These are phyloP conservation scores for Drosophila sturtevanti DNA, from an alignment of 1,140 invertebrate species.

Conservation along the genomic window DNA sequence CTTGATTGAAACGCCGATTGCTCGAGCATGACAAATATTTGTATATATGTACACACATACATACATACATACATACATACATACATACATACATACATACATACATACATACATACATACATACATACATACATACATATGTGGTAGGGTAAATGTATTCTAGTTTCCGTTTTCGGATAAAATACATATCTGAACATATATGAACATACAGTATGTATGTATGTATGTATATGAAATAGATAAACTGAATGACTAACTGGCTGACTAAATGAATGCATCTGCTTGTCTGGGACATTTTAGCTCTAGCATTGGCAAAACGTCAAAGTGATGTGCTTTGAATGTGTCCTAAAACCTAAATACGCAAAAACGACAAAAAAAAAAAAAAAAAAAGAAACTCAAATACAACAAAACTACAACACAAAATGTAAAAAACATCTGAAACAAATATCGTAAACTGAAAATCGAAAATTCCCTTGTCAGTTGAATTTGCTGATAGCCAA, in stretches of 20 bases:
- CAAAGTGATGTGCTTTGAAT: slow-evolving; percentile 64
- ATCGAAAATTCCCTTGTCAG: slow-evolving; percentile 35
- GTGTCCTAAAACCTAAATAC: slow-evolving; percentile 68
- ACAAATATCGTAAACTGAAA: slow-evolving; percentile 40
- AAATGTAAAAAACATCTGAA: neutral
- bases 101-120: no score
- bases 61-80: no score
- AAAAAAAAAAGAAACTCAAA: neutral
- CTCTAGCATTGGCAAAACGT: slow-evolving; percentile 48
- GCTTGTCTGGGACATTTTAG: slow-evolving; percentile 7
- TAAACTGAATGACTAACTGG: slow-evolving; percentile 29
- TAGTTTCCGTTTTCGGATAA: slow-evolving; percentile 1
- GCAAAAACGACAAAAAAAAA: slow-evolving; percentile 8
- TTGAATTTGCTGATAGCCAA: slow-evolving; percentile 17
- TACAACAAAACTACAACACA: neutral
- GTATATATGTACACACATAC: no score
- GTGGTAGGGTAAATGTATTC: slow-evolving; percentile 23
- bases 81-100: no score
- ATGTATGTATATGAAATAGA: neutral
- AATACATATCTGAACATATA: slow-evolving; percentile 5
- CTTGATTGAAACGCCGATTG: slow-evolving; percentile 57
- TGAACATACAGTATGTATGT: neutral
- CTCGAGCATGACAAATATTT: slow-evolving; percentile 54
- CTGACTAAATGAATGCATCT: slow-evolving; percentile 22
- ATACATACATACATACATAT: no score